Evolutionary conservation across 2,888 invertebrate genomes (phyloP), one percentile per base, ranked within the genome.

Genomic region (Bombylius discolor): DNA sequence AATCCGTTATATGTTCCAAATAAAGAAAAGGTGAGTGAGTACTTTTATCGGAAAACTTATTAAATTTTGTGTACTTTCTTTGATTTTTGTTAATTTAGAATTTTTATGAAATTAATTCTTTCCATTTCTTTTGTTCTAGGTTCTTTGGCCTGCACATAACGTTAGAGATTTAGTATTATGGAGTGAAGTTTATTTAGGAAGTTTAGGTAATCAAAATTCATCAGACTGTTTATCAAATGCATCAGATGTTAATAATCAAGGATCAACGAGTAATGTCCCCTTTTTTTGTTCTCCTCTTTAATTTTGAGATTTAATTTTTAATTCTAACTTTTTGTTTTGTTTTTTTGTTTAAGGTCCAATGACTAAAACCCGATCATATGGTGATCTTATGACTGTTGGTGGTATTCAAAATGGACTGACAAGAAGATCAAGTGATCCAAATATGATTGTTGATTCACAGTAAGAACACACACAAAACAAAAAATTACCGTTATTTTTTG

Each of bases 361-460:
- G 83, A 84, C 83, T 0, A 91, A 91, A 70, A 90, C 91, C 32
- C 79, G 90, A 64, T 92, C 92, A 1, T 91, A 88, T 70, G 91
- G 90, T 61, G 89, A 93, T 72, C 76, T 93, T 56, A 77, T 85
- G 61, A 82, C 79, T 58, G 84, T 83, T 56, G 81, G 81, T 34
- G 71, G 76, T 55, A 69, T 68, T 59, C 77, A 76, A 63, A 72
- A 80, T 60, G 71, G 77, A 66, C 67, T 77, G 60, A 84, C 84
- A 62, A 77, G 93, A 57, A 79, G 92, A 60, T 85, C 85, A 62
- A 92, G 92, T 72, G 92, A 93, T 75, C 91, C 93, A 46, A 91
- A 81, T 73, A 79, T 92, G 67, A 81, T 82, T 44, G 79, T 84
- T 31, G 89, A 89, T 63, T 74, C 79, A 63, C 83, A 83, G 89